These are phyloP conservation scores for Podargus strigoides DNA, from an alignment of 2,797 vertebrate species.

Conservation along the genomic window DNA sequence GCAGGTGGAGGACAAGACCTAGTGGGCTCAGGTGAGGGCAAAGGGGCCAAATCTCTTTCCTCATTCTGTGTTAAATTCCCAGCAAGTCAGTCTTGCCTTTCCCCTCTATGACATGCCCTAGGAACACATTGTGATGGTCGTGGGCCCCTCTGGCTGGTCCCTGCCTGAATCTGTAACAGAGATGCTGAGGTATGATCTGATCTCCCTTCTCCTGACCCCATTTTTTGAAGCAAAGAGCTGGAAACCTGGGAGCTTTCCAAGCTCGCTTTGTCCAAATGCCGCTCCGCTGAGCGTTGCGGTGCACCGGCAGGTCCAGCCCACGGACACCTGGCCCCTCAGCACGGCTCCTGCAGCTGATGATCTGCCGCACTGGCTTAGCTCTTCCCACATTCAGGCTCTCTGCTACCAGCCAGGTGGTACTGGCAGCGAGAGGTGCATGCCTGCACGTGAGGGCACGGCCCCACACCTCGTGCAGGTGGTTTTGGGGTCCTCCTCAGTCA, in stretches of 20 bases:
- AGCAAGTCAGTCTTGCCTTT: not conserved
- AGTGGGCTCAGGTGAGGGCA: accelerated
- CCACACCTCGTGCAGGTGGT: accelerated
- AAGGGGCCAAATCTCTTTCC: not conserved
- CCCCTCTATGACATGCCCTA: not conserved
- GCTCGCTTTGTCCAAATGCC: not conserved
- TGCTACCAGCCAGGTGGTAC: not conserved
- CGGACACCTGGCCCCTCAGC: conserved; percentile 28
- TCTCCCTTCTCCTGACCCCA: not conserved
- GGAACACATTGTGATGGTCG: not conserved
- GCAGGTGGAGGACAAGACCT: not conserved
- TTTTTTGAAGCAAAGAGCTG: not conserved
- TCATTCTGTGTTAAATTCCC: not conserved
- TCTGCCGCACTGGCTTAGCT: not conserved
- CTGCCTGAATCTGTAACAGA: not conserved
- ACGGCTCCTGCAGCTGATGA: not conserved
- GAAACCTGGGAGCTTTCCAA: conserved; percentile 2
- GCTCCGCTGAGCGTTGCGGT: not conserved
- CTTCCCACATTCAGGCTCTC: not conserved
- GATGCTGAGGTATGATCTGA: not conserved
- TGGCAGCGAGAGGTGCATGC: not conserved
- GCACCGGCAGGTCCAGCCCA: not conserved
- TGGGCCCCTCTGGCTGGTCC: not conserved
- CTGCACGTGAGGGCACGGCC: not conserved
- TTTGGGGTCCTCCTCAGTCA: accelerated